These are phyloP conservation scores for Chloropsis hardwickii DNA, from an alignment of 2,113 vertebrate species.

Conservation along the genomic window DNA sequence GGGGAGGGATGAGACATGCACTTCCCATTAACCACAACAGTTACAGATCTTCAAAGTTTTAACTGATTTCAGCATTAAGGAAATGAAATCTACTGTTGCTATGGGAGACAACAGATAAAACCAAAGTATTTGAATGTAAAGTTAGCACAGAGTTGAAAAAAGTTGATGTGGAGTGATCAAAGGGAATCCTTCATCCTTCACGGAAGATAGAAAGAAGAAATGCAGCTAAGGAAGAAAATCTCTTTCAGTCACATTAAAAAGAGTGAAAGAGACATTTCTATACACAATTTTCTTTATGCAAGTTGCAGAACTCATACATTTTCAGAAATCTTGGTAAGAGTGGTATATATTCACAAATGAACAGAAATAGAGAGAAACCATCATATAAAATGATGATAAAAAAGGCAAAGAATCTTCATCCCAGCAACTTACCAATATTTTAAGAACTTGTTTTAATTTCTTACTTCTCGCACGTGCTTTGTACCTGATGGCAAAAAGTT, in stretches of 20 bases:
- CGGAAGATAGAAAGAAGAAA: neutral
- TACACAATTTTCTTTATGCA: neutral
- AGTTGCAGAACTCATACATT: neutral
- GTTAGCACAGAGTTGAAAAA: neutral
- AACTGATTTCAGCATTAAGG: neutral
- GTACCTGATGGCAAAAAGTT: neutral
- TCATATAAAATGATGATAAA: neutral
- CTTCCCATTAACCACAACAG: neutral
- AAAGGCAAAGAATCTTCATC: neutral
- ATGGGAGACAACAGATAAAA: neutral
- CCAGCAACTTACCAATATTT: neutral
- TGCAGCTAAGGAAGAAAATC: neutral
- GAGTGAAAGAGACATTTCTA: neutral
- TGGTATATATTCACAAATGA: neutral
- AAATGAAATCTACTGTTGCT: neutral
- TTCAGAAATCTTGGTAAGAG: neutral
- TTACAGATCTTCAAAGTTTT: neutral
- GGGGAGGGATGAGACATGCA: neutral
- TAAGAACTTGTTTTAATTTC: neutral
- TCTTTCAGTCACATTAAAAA: neutral
- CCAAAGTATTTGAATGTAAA: neutral
- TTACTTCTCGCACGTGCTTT: neutral
- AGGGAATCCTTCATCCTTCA: constrained; percentile 3
- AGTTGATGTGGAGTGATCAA: constrained; percentile 25
- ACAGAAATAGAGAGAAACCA: neutral